Base-by-base conservation (phyloP, 2,888 invertebrate species). In the Lapara coniferarum region DNA sequence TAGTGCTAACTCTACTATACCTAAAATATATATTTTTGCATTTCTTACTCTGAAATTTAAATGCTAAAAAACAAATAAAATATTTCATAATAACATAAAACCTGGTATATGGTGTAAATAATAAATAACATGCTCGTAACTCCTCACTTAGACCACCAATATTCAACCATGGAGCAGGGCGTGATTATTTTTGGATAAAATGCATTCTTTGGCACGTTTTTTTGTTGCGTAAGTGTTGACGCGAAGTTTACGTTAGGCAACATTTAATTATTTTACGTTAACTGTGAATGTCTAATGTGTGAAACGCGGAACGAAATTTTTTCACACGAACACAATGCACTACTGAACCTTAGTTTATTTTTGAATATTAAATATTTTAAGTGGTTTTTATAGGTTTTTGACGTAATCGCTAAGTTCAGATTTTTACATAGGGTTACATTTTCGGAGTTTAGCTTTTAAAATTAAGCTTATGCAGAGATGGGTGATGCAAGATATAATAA, bases 141-240 rank as follows among this genome's bases (percentile, higher is more conserved):
- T 63, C 49, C 8, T 49, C 12, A 63, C 63, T 63, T 8, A 56
- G 44, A 58, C 68, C 69, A 59, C 37, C 37, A 56, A 72, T 57
- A 53, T 58, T 56, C 53, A 66, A 69, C 66, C 71, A 71, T 74
- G 75, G 76, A 75, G 71, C 58, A 55, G 72, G 52, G 70, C 66
- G 59, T 37, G 70, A 70, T 77, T 77, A 75, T 79, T 77, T 77
- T 77, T 67, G 71, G 69, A 63, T 57, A 68, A 77, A 78, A 76
- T 77, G 77, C 80, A 80, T 79, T 81, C 74, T 78, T 80, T 81
- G 83, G 82, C 83, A 81, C 75, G 70, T 57, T 69, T 71, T 70
- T 66, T 72, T 66, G 37, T 68, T 72, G 71, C 72, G 71, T 49
- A 66, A 67, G 51, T 55, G 55, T 19, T 44, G 52, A 55, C 25